Base-by-base conservation (phyloP, 2,113 vertebrate species). In the Macquaria australasica region DNA sequence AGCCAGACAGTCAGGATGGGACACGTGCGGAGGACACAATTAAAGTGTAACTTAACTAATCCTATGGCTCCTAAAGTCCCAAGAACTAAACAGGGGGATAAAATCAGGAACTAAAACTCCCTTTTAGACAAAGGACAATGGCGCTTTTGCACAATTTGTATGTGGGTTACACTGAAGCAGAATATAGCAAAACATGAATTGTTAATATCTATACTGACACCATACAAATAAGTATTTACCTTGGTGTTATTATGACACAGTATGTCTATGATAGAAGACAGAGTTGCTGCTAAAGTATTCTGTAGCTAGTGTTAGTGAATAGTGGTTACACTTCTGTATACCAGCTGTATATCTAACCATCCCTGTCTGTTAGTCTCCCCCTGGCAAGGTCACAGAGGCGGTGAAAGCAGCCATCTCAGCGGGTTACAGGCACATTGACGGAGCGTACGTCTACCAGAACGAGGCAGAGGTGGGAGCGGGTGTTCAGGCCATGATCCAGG, bases 391-490 rank as follows among this genome's bases (percentile, higher is more conserved):
- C 1, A 23, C 83, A 0, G 93, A 93, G 1, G 96, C 96, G 0
- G 96, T 97, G 77, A 96, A 96, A 85, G 87, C 92, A 1, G 96
- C 96, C 76, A 96, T 96, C 48, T 50, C 87, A 2, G 91, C 90
- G 0, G 96, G 96, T 0, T 96, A 96, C 93, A 85, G 93, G 56
- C 96, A 95, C 92, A 93, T 96, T 6, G 96, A 96, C 1, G 95
- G 94, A 0, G 96, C 96, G 0, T 86, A 37, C 0, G n/a, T 94
- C 50, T 96, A 96, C 93, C 8, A 94, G 56, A 96, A 96, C 7
- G 96, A 96, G 88, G 20, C 34, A 0, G 96, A 96, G 83, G 96
- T 96, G 28, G 96, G 96, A 28, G 94, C 95, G 2, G 96, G 94
- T 1, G 76, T 96, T 15, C 37, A 83, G 0, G 68, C 93, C 79